These are phyloP conservation scores for Polyploca ridens DNA, from an alignment of 2,888 invertebrate species.

Conservation along the genomic window DNA sequence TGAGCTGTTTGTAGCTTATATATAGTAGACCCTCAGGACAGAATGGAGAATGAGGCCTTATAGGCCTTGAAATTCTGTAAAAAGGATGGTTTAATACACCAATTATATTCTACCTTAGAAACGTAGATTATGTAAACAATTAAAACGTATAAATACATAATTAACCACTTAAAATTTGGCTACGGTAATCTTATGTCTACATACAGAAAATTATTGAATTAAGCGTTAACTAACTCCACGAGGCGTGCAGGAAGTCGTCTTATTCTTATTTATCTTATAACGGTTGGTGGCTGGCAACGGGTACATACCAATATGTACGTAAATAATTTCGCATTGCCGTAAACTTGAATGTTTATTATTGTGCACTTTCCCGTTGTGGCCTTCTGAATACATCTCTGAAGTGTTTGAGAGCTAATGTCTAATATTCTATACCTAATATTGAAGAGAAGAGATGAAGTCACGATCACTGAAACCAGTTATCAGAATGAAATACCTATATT, in stretches of 20 bases:
- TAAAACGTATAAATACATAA: too few relatives aligned
- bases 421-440: not conserved
- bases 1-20: too few relatives aligned
- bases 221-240: too few relatives aligned
- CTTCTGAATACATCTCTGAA: not conserved
- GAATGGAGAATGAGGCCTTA: too few relatives aligned
- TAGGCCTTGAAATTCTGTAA: too few relatives aligned
- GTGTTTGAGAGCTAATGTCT: not conserved
- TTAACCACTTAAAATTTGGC: too few relatives aligned
- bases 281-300: not conserved
- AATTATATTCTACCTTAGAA: too few relatives aligned
- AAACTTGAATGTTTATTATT: not conserved
- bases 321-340: slow-evolving; percentile 6
- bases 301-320: not conserved
- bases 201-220: too few relatives aligned
- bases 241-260: not conserved
- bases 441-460: not conserved
- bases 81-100: too few relatives aligned
- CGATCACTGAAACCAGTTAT: not conserved
- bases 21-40: too few relatives aligned
- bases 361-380: not conserved
- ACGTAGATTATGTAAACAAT: too few relatives aligned
- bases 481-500: not conserved
- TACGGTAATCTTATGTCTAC: too few relatives aligned
- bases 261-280: not conserved